Evolutionary conservation across 1,140 invertebrate species (phyloP).

Genomic region (Parapsyche elsis): DNA sequence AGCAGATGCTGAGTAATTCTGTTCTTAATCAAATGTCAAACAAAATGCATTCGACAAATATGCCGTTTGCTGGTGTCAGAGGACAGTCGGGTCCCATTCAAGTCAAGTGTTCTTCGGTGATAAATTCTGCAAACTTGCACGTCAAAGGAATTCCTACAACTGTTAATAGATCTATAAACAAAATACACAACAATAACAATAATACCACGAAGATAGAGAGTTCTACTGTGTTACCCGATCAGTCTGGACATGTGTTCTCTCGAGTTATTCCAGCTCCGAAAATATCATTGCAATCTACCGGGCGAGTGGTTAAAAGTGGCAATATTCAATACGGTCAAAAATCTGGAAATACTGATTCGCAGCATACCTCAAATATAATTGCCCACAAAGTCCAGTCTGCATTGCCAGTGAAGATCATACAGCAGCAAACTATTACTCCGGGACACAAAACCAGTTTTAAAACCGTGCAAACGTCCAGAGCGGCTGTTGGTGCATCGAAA

Average conservation of each 20-base stretch:
- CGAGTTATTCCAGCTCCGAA: slow-evolving; percentile 47
- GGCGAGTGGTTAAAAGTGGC: slow-evolving; percentile 41
- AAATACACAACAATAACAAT: slow-evolving; percentile 57
- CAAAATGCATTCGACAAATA: slow-evolving; percentile 12
- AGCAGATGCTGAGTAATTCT: not conserved
- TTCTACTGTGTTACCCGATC: not conserved
- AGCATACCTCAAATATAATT: slow-evolving; percentile 33
- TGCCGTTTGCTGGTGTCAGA: not conserved
- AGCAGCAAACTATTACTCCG: slow-evolving; percentile 43
- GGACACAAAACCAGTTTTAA: slow-evolving; percentile 41
- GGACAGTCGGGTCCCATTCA: not conserved
- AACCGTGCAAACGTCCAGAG: slow-evolving; percentile 36
- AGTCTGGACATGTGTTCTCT: slow-evolving; percentile 39
- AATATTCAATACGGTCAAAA: slow-evolving; percentile 41
- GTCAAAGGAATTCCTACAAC: not conserved
- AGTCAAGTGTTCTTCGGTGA: slow-evolving; percentile 4
- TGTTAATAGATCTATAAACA: not conserved
- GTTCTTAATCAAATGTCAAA: slow-evolving; percentile 5
- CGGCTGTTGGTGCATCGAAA: slow-evolving; percentile 27
- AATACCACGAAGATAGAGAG: slow-evolving; percentile 48
- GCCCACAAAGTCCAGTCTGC: slow-evolving; percentile 40
- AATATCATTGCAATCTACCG: slow-evolving; percentile 41
- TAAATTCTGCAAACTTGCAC: not conserved
- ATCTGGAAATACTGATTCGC: slow-evolving; percentile 5
- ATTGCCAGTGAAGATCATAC: slow-evolving; percentile 48